Evolutionary conservation across 2,113 vertebrate genomes (phyloP).

Genomic region (Varanus salvator): DNA sequence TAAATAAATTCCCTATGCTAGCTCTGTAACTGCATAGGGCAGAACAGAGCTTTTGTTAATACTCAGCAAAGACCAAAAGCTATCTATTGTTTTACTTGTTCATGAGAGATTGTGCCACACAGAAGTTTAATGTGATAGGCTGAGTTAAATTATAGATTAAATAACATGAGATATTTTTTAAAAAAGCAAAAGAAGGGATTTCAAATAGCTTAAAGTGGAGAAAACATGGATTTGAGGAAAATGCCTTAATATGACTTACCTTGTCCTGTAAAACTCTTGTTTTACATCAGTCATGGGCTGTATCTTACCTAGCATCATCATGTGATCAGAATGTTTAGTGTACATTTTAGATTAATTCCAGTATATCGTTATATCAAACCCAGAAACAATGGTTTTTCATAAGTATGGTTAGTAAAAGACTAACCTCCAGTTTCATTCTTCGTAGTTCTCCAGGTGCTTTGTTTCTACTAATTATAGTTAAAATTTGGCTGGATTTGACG

Average conservation of each 20-base stretch:
- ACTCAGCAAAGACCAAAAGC: not conserved
- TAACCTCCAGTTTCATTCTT: not conserved
- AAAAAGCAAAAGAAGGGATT: slow-evolving; percentile 4
- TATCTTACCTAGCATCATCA: not conserved
- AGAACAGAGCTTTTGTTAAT: slow-evolving; percentile 10
- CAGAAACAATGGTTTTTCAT: not conserved
- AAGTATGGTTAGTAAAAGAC: not conserved
- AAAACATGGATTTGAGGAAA: not conserved
- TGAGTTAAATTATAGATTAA: slow-evolving; percentile 12
- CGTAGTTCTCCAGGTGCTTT: not conserved
- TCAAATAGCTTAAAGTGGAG: slow-evolving; percentile 12
- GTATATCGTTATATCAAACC: not conserved
- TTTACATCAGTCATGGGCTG: slow-evolving; percentile 21
- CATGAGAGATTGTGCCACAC: slow-evolving; percentile 10
- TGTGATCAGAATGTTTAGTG: not conserved
- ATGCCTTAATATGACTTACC: not conserved
- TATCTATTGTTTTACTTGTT: slow-evolving; percentile 6
- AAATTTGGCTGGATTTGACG: no score
- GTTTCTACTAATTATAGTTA: not conserved
- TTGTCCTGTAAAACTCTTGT: not conserved
- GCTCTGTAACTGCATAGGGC: slow-evolving; percentile 19
- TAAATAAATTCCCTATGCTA: slow-evolving; percentile 40
- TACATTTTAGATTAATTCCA: not conserved
- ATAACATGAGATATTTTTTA: slow-evolving; percentile 18
- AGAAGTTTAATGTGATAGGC: not conserved